phyloP scores from a whole-genome alignment of 1,140 invertebrate species.

The Aphelinus certus region DNA sequence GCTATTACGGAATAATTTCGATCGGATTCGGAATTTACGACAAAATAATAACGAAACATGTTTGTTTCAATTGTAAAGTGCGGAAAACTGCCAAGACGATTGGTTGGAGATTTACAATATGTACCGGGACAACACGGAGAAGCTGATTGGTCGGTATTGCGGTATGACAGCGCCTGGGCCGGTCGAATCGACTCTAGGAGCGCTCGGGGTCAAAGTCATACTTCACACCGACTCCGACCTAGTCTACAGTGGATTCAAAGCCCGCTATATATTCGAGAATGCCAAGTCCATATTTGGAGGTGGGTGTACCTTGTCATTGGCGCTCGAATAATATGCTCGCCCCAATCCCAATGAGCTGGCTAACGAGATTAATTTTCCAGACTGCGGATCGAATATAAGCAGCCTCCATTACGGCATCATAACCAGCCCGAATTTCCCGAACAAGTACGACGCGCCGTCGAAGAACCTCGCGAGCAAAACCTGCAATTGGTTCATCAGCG shows the following conservation, averaged over 20 bases:
- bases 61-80: slow-evolving; percentile 55
- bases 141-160: slow-evolving; percentile 87
- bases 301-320: slow-evolving; percentile 46
- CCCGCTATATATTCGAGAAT: slow-evolving; percentile 86
- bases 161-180: slow-evolving; percentile 86
- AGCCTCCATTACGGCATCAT: slow-evolving; percentile 85
- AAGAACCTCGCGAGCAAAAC: slow-evolving; percentile 80
- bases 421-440: slow-evolving; percentile 86
- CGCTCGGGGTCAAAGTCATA: slow-evolving; percentile 83
- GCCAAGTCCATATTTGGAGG: slow-evolving; percentile 87
- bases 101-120: slow-evolving; percentile 93
- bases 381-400: slow-evolving; percentile 91
- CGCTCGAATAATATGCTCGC: not conserved
- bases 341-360: not conserved
- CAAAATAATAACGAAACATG: too few relatives aligned
- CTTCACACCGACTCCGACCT: slow-evolving; percentile 84
- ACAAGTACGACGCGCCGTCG: slow-evolving; percentile 82
- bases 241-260: slow-evolving; percentile 91
- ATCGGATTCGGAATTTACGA: too few relatives aligned
- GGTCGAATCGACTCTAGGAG: slow-evolving; percentile 86
- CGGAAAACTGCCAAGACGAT: slow-evolving; percentile 85
- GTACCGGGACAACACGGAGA: slow-evolving; percentile 80
- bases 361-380: slow-evolving; percentile 57
- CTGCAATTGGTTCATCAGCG: slow-evolving; percentile 93
- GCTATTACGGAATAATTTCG: not conserved